Evolutionary conservation across 2,113 vertebrate genomes (phyloP), one percentile per base, ranked within the genome.

Genomic region (Perca fluviatilis): DNA sequence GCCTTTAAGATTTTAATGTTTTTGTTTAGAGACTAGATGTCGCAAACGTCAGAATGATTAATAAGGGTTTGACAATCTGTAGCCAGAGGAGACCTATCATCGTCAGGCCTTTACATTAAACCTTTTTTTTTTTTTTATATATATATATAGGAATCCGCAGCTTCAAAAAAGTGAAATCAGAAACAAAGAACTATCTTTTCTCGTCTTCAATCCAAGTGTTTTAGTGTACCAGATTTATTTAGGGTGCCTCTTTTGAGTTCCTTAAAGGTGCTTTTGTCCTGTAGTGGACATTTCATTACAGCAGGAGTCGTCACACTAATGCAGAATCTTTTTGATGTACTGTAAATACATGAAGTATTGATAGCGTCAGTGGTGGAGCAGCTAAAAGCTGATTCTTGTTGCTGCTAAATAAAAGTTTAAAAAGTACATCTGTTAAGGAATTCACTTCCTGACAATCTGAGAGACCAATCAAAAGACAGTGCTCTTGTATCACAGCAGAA

Each of bases 131-230:
- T 25, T 74, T 61, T 68, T 14, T 77, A 79, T 67, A 6, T 6
- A 27, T 68, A 11, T 77, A 79, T 67, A 6, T 6, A 27, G 33
- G 51, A 82, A 80, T 79, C 72, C 80, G 19, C 46, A 56, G 57
- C 50, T 80, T 71, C 57, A 82, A 79, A 43, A 83, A 86, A 87
- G 82, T 93, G 87, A 90, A 80, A 61, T 66, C 19, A 49, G 71
- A 58, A 11, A 73, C 27, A 58, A 64, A 23, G 0, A 70, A 77
- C 23, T 21, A 12, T 7, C 60, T 40, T 1, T 25, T 30, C 47
- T 21, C 10, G 15, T 70, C 21, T 49, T 76, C 27, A 49, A 43
- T 85, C n/a, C 54, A 4, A 76, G 74, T 80, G 67, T 79, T 30
- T 60, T 83, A 64, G 85, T 86, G 86, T 53, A 75, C 77, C 57